phyloP scores from a whole-genome alignment of 2,113 vertebrate genomes.

The Neodontobutis hainanensis region DNA sequence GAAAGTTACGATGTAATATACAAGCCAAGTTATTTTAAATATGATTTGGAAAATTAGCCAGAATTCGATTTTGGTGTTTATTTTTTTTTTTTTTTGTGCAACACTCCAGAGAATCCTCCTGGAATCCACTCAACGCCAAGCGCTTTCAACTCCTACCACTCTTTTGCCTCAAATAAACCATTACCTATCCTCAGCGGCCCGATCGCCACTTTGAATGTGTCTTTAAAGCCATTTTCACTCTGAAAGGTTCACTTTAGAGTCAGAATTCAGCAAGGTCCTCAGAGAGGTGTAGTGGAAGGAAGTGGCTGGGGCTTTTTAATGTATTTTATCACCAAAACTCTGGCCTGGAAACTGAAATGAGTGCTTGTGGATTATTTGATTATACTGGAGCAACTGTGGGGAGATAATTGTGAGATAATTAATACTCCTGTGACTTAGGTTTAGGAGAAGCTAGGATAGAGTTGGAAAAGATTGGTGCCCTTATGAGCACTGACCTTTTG shows the following conservation, averaged over 20 bases:
- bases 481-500: neutral
- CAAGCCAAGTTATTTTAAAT: neutral
- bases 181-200: slow-evolving; percentile 23
- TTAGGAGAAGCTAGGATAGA: neutral
- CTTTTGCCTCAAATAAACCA: slow-evolving; percentile 34
- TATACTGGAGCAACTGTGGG: neutral
- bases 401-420: slow-evolving; percentile 8
- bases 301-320: neutral
- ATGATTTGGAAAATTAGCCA: neutral
- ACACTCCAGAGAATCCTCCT: slow-evolving; percentile 17
- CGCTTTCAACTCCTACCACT: slow-evolving; percentile 24
- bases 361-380: neutral
- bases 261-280: slow-evolving; percentile 28
- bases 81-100: neutral
- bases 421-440: slow-evolving; percentile 17
- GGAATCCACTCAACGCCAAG: slow-evolving; percentile 37
- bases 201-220: slow-evolving; percentile 29
- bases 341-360: neutral
- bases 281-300: neutral
- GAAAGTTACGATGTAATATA: neutral
- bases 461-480: neutral
- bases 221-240: slow-evolving; percentile 38
- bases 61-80: neutral
- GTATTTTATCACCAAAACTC: neutral
- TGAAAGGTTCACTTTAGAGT: slow-evolving; percentile 32